Conservation (phyloP, 1,140 invertebrate species). For the Zaprionus vittiger region DNA sequence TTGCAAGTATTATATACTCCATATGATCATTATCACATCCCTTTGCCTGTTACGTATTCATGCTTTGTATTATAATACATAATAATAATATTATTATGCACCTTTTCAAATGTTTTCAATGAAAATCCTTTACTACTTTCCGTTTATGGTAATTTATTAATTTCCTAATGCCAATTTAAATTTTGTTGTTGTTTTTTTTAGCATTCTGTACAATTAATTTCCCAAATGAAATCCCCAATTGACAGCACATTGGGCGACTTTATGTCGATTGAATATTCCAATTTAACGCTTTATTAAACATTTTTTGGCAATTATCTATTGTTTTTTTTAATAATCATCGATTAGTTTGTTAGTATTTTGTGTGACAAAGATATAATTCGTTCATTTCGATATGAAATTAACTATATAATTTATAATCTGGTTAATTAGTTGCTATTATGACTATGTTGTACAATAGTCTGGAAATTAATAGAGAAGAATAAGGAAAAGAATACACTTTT, state of each 20-base stretch:
- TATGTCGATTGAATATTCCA: conserved; percentile 1
- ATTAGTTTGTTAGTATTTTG: background rate
- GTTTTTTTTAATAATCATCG: background rate
- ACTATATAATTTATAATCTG: background rate
- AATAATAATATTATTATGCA: background rate
- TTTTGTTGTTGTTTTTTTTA: background rate
- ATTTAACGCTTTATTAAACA: conserved; percentile 8
- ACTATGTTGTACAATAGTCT: background rate
- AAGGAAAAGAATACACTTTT: no score
- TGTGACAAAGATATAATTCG: background rate
- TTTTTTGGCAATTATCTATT: background rate
- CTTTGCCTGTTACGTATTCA: no score
- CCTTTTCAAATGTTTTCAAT: background rate
- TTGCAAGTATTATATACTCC: no score
- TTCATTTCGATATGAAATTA: background rate
- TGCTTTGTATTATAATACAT: no score
- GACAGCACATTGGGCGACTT: background rate
- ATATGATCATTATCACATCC: no score
- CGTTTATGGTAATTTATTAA: background rate
- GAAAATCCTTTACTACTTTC: background rate
- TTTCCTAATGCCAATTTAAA: conserved; percentile 4
- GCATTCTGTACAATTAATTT: background rate
- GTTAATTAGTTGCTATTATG: background rate
- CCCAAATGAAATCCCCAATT: background rate
- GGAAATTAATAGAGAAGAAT: no score